Percentiles rank a stretch among this genome's conserved stretches.
phyloP scores from a whole-genome alignment of 2,888 invertebrate species.

The Prosapia bicincta region DNA sequence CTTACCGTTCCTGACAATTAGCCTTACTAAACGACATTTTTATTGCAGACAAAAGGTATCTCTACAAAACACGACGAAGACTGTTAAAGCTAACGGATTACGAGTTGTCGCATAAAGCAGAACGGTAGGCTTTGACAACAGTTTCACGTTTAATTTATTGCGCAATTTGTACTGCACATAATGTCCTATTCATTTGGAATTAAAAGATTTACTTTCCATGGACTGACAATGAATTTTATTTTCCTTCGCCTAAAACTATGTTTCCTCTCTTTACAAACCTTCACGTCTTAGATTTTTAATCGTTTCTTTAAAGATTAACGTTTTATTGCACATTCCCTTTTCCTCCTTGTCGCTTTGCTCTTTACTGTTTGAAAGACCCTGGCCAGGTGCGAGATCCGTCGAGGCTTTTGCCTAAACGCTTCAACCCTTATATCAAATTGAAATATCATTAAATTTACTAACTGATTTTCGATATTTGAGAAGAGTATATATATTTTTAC shows the following conservation, averaged over 20 bases:
- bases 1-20: background rate
- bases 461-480: no score
- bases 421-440: no score
- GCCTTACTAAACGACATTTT: background rate
- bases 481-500: no score
- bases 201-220: background rate
- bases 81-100: background rate
- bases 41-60: background rate
- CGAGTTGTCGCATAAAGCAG: background rate
- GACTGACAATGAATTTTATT: background rate
- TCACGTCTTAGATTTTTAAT: background rate
- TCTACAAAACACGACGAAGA: background rate
- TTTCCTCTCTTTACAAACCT: background rate
- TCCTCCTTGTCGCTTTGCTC: background rate
- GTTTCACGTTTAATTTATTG: background rate
- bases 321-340: background rate
- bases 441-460: no score
- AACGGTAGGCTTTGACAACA: background rate
- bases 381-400: no score
- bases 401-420: no score
- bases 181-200: background rate
- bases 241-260: background rate
- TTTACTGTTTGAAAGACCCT: no score
- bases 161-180: background rate
- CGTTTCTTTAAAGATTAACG: background rate